phyloP scores from a whole-genome alignment of 1,140 invertebrate genomes.

The Phenacoccus solenopsis region DNA sequence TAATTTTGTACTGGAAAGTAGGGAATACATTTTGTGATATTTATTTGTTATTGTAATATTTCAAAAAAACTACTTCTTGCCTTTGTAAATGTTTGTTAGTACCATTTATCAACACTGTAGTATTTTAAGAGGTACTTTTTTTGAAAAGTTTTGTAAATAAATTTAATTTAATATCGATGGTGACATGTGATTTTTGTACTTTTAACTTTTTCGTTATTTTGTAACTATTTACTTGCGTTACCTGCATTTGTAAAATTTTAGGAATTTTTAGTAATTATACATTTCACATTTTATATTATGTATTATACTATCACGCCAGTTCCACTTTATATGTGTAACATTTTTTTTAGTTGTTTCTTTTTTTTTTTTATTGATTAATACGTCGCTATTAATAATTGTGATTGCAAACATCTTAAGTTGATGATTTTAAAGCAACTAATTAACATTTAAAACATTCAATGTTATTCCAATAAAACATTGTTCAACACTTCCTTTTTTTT shows the following conservation, averaged over 20 bases:
- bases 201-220: not conserved
- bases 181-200: not conserved
- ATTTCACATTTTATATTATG: not conserved
- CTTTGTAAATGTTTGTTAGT: not conserved
- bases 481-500: not conserved
- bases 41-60: not conserved
- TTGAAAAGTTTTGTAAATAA: not conserved
- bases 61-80: no score
- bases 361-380: not conserved
- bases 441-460: not conserved
- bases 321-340: not conserved
- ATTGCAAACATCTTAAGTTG: not conserved
- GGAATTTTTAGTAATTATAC: not conserved
- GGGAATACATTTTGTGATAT: not conserved
- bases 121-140: not conserved
- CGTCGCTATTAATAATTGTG: not conserved
- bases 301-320: not conserved
- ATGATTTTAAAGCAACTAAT: not conserved
- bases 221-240: not conserved
- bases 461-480: not conserved
- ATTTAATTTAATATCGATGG: not conserved
- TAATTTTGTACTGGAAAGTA: not conserved
- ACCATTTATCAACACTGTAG: not conserved
- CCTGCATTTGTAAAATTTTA: conserved; percentile 2
- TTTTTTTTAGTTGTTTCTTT: not conserved